Base-by-base conservation (phyloP, 2,888 invertebrate species). In the Hydrotaea diabolus region DNA sequence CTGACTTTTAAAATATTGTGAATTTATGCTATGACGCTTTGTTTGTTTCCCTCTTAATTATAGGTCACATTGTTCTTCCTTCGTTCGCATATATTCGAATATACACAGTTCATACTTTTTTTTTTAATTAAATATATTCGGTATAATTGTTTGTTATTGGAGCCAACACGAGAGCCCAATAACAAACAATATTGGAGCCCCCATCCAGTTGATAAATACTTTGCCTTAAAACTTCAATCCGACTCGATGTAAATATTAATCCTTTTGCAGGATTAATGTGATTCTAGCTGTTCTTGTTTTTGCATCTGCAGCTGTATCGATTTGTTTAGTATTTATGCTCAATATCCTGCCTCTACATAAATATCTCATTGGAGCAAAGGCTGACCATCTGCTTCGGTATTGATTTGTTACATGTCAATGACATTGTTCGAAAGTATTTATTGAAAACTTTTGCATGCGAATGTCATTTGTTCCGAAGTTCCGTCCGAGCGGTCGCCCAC, bases 361-460 rank as follows among this genome's bases (percentile, higher is more conserved):
- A 62, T 62, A 62, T 36, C 17, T 62, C 15, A 19, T 62, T 31
- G 62, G 8, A 62, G 62, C 2, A 31, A 31, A 31, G 31, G 31
- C 31, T 31, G 31, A 59, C 21, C 43, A 76, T 78, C 55, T 26
- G 19, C 69, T n/a, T 26, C 15, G 2, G 26, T 59, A 53, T 59
- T 53, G 78, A 82, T 78, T 82, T 83, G 75, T 66, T 55, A 49
- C 59, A 77, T 71, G 77, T 80, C 77, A 80, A 71, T 80, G 55
- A 7, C 66, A 69, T 71, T 74, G 80, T 62, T 36, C 62, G 7
- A 31, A 62, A 62, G 62, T 77, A 74, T 77, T 80, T 83, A 83
- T 83, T 39, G 55, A 62, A 36, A 55, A 83, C 43, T 21, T 79
- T 71, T 80, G 62, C 74, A 83, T 26, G 15, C 26, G 59, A 26